phyloP scores from a whole-genome alignment of 53 echinoderm and acorn worm genomes.

The Paelopatides confundens region DNA sequence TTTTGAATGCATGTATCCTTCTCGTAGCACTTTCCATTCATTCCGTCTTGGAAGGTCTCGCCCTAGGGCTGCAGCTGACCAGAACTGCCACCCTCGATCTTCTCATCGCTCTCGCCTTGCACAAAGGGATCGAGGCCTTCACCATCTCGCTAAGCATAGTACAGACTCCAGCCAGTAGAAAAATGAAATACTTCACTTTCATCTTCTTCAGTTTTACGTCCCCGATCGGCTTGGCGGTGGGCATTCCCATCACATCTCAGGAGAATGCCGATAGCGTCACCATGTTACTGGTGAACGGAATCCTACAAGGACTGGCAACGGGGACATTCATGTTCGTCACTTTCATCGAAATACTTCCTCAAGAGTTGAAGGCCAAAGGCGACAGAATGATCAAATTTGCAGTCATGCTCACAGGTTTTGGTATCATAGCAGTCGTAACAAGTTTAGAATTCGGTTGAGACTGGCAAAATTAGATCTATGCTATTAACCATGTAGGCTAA shows the following conservation, averaged over 20 bases:
- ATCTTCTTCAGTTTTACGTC: slow-evolving; percentile 81
- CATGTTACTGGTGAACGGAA: slow-evolving; percentile 72
- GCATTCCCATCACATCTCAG: slow-evolving; percentile 75
- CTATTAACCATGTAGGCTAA: too few relatives aligned
- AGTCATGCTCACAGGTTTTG: slow-evolving; percentile 78
- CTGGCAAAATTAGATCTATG: too few relatives aligned
- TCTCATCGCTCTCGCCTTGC: slow-evolving; percentile 85
- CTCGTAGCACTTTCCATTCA: slow-evolving; percentile 87
- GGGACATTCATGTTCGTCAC: slow-evolving; percentile 97
- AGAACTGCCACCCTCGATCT: slow-evolving; percentile 72
- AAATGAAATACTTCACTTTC: slow-evolving; percentile 61
- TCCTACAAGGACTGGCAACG: slow-evolving; percentile 91
- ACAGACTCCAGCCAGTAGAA: slow-evolving; percentile 59
- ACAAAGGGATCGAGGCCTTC: slow-evolving; percentile 94
- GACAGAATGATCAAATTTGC: slow-evolving; percentile 79
- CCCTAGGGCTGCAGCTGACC: slow-evolving; percentile 80
- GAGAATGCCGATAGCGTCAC: slow-evolving; percentile 46
- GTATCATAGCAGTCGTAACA: slow-evolving; percentile 71
- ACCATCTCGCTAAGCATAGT: slow-evolving; percentile 84
- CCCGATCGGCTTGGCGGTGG: slow-evolving; percentile 85
- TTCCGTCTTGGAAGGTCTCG: slow-evolving; percentile 90
- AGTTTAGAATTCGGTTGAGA: slow-evolving; percentile 34
- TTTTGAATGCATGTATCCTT: slow-evolving; percentile 73
- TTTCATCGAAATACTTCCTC: slow-evolving; percentile 91
- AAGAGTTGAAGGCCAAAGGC: slow-evolving; percentile 75